Percentiles rank a stretch among this genome's conserved stretches.
Conservation (phyloP, 2,797 vertebrate species). For the Taenioides sp. region DNA sequence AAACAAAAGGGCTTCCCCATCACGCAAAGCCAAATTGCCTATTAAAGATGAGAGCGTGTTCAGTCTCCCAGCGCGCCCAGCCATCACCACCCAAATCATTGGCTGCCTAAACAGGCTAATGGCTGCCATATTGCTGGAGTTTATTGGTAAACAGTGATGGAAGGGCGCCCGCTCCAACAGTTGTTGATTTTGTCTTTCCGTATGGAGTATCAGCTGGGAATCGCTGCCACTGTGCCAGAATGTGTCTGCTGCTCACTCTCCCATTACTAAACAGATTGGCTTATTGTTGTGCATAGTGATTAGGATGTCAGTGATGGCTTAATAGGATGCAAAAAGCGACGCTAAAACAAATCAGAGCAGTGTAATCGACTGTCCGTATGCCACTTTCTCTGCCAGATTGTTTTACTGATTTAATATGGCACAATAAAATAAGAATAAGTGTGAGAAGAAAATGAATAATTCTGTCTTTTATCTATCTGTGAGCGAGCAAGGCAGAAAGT, state of each 20-base stretch:
- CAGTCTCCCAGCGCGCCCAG: constrained; percentile 69
- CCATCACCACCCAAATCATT: constrained; percentile 77
- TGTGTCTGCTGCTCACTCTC: constrained; percentile 66
- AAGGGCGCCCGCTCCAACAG: constrained; percentile 70
- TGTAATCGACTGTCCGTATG: constrained; percentile 1
- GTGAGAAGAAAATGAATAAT: constrained; percentile 13
- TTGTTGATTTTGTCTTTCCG: constrained; percentile 72
- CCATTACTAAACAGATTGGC: constrained; percentile 67
- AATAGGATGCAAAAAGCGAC: constrained; percentile 39
- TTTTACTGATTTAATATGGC: constrained; percentile 16
- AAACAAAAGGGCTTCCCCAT: constrained; percentile 67
- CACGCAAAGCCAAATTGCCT: constrained; percentile 74
- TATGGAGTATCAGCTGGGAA: constrained; percentile 75
- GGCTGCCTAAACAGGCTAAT: constrained; percentile 76
- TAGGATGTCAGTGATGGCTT: constrained; percentile 54
- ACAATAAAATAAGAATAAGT: constrained; percentile 1
- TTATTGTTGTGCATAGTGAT: constrained; percentile 63
- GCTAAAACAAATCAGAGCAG: constrained; percentile 34
- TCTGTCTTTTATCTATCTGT: constrained; percentile 25
- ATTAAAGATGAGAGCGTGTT: constrained; percentile 80
- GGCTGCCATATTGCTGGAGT: constrained; percentile 78
- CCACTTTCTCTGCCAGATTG: constrained; percentile 11
- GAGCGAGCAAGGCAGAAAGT: constrained; percentile 30
- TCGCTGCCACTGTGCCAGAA: constrained; percentile 61
- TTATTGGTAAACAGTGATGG: constrained; percentile 78